These are phyloP conservation scores for Nannobrachium achirus DNA, from an alignment of 2,113 vertebrate genomes.

Conservation along the genomic window DNA sequence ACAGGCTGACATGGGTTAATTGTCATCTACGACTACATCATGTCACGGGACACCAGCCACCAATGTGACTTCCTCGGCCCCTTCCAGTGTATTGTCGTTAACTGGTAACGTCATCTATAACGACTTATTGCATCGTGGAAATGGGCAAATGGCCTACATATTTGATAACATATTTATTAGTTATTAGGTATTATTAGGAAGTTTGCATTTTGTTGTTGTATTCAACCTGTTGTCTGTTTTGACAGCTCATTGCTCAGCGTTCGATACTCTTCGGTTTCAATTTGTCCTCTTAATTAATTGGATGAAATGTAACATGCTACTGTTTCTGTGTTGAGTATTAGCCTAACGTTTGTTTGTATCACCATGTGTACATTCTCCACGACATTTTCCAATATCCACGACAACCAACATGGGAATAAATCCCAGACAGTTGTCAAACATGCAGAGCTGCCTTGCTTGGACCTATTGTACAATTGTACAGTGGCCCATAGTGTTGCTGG, in stretches of 20 bases:
- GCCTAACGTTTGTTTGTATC: constrained; percentile 1
- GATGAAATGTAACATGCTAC: neutral
- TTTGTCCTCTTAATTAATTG: neutral
- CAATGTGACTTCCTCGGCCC: neutral
- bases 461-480: no score
- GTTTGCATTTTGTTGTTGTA: no score
- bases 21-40: neutral
- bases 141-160: no score
- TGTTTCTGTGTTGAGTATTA: no score
- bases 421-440: no score
- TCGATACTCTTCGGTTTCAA: constrained; percentile 6
- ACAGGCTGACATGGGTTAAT: neutral
- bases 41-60: constrained; percentile 37
- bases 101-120: neutral
- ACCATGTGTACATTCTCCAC: neutral
- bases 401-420: no score
- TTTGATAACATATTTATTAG: no score
- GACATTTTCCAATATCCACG: no score
- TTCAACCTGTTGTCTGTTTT: no score
- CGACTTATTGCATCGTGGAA: neutral
- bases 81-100: neutral
- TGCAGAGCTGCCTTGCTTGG: no score
- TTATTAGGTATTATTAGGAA: no score
- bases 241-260: constrained; percentile 12
- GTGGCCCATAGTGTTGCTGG: neutral